Evolutionary conservation across 2,888 invertebrate genomes (phyloP).

Genomic region (Meteorus colon): DNA sequence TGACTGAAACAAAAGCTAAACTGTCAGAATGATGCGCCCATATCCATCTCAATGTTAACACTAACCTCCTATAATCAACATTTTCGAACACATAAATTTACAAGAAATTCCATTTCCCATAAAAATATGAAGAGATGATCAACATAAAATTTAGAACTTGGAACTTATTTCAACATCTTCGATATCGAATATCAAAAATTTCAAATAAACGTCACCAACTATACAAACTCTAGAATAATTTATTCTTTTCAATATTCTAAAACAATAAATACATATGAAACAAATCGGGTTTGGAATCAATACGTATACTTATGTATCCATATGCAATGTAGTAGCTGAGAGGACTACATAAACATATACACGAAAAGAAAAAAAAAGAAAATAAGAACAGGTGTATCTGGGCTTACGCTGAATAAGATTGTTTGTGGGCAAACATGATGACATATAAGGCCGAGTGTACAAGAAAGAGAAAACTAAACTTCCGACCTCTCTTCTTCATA

Average conservation of each 20-base stretch:
- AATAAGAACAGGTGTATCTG: conserved; percentile 43
- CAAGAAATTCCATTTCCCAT: not conserved
- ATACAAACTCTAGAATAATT: too few species aligned
- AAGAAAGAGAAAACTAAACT: conserved; percentile 13
- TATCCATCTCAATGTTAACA: conserved; percentile 9
- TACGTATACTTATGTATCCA: not conserved
- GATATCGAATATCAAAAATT: too few species aligned
- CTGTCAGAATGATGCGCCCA: conserved; percentile 46
- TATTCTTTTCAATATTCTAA: too few species aligned
- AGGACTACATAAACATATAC: not conserved
- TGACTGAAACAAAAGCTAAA: conserved; percentile 58
- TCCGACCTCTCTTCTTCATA: not conserved
- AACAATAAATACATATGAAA: not conserved
- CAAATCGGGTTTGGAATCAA: not conserved
- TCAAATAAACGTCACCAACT: too few species aligned
- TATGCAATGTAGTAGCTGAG: conserved; percentile 22
- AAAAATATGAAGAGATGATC: too few species aligned
- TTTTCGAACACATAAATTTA: not conserved
- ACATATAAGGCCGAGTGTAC: conserved; percentile 27
- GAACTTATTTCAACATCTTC: too few species aligned
- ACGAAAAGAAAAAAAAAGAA: conserved; percentile 36
- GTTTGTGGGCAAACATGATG: conserved; percentile 64
- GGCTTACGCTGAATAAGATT: conserved; percentile 62
- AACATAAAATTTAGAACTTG: too few species aligned
- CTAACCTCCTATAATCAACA: not conserved